Evolutionary conservation across 2,888 invertebrate genomes (phyloP), one percentile per base, ranked within the genome.

Genomic region (Tribolium freemani): DNA sequence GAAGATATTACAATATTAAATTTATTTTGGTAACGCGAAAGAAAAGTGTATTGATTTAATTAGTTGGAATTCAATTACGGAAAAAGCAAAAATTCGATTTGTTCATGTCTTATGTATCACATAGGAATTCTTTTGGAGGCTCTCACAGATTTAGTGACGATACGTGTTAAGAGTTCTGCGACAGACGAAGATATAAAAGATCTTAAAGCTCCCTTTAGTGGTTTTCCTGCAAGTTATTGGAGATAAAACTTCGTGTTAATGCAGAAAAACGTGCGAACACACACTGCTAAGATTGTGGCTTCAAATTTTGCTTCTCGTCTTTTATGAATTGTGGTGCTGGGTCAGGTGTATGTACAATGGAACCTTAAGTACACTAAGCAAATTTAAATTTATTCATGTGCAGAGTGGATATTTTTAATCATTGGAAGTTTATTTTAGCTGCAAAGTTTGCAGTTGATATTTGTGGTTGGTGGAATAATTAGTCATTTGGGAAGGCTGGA

Each of bases 211-310:
- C 67, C 67, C 67, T 67, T 67, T 67, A 67, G 67, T 67, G 67
- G 67, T 56, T 67, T 67, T 67, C 67, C 67, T 67, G 67, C 57
- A 67, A 67, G 67, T 67, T 67, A 67, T 67, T 67, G 67, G 67
- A 67, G 67, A 67, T 67, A 67, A 67, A 67, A 67, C 67, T 67
- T 67, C 67, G 67, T 67, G 67, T 67, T 67, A 67, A 67, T 67
- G 67, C 57, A 57, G 57, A 57, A 57, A 57, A 67, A 67, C 67
- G 67, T 67, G 67, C 56, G 67, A 67, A 67, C 56, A 57, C 66
- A 66, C 66, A 66, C 66, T 66, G 54, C 53, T 54, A 66, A 63
- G 48, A 63, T 63, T 63, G 50, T 20, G 63, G 50, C 31, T 51
- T 63, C 45, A 66, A 66, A 66, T 45, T 38, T 66, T 54, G 53